Evolutionary conservation across 2,113 vertebrate species (phyloP), one percentile per base, ranked within the genome.

Genomic region (Phylloscopus trochiloides): DNA sequence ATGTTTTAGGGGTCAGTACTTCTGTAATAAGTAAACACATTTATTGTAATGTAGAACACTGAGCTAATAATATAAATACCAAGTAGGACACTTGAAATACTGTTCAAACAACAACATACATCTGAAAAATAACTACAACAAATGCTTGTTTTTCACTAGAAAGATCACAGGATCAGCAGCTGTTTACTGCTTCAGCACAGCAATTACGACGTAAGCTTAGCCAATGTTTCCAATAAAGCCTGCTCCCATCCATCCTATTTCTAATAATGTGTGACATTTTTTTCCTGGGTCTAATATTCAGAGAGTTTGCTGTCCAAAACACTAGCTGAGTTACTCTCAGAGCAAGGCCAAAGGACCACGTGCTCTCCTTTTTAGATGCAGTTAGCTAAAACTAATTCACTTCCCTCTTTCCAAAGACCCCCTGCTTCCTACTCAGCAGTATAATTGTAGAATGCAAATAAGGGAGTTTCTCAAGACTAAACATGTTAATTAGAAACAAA

Each of bases 51-150:
- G 87, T 86, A 90, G 86, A 94, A 85, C 59, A 51, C 75, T 91
- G 88, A 95, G 80, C 78, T 96, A 96, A 93, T 94, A 96, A 95
- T 73, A 95, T 92, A 96, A 96, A 95, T 94, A 97, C 82, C 93
- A 92, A 92, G 36, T 57, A 91, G 77, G 38, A 90, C n/a, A 72
- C 73, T 94, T 81, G 79, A 96, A 90, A 92, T 94, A 82, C 76
- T 74, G 90, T 61, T 55, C 84, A 93, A 92, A 94, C 84, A 96
- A 82, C 81, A 95, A 68, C 75, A 92, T 70, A 51, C 45, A 94
- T 86, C 74, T 95, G 82, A 95, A 92, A 96, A 94, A 85, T 80
- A 94, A 86, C 76, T 79, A 51, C 75, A 92, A 72, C 66, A 92
- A 94, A 77, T 86, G 66, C 88, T 92, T 92, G 84, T 91, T 96